Evolutionary conservation across 2,113 vertebrate species (phyloP).

Genomic region (Malurus melanocephalus): DNA sequence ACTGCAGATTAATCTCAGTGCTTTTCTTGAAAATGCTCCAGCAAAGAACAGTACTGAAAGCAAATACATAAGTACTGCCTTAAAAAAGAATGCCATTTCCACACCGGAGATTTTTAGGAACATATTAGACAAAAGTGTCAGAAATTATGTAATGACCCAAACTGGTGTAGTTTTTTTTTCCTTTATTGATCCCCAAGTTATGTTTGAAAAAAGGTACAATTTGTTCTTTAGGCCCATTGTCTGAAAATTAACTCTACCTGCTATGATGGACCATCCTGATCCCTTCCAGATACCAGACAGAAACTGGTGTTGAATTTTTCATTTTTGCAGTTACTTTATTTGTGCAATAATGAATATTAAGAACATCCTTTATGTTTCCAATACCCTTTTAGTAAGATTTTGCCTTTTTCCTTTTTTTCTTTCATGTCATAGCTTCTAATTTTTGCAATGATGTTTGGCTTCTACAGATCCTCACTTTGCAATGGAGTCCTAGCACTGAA

Average conservation of each 20-base stretch:
- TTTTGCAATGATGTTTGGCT: neutral
- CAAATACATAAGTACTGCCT: neutral
- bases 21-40: neutral
- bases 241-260: neutral
- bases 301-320: neutral
- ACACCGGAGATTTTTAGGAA: neutral
- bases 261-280: neutral
- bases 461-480: neutral
- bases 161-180: neutral
- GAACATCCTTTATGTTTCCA: neutral
- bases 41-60: neutral
- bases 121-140: neutral
- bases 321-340: neutral
- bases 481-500: neutral
- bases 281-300: neutral
- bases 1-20: neutral
- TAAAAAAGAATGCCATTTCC: neutral
- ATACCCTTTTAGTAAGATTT: neutral
- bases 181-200: neutral
- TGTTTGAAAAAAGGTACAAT: neutral
- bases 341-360: neutral
- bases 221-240: neutral
- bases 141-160: neutral
- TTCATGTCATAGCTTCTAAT: neutral
- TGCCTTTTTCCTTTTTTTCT: neutral